A percentile compares a stretch with the other conserved stretches of the same genome.
Evolutionary conservation across 1,140 invertebrate species (phyloP).

Genomic region (Aleiodes sp.): DNA sequence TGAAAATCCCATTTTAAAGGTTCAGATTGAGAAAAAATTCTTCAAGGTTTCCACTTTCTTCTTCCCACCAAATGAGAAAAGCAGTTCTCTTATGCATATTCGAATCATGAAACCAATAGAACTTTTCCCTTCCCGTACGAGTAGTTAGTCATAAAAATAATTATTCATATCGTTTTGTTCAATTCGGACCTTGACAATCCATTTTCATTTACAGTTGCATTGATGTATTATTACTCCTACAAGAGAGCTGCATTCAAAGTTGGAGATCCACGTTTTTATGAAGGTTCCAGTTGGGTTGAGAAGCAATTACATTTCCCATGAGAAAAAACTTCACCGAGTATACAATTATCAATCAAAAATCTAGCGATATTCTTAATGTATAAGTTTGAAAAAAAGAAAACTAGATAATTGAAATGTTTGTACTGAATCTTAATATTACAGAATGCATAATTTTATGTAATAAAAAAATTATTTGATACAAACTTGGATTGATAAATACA

Average conservation of each 20-base stretch:
- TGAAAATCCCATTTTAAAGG: too few species aligned
- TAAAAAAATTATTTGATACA: slow-evolving; percentile 6
- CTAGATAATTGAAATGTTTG: too few species aligned
- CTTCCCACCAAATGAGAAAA: too few species aligned
- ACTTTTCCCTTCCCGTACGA: too few species aligned
- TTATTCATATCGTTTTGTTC: too few species aligned
- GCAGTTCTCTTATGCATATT: too few species aligned
- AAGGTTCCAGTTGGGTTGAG: slow-evolving; percentile 76
- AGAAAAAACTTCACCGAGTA: neutral
- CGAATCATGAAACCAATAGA: too few species aligned
- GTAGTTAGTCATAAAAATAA: too few species aligned
- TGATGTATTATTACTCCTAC: slow-evolving; percentile 79
- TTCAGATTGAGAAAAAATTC: too few species aligned
- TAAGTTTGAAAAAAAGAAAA: neutral
- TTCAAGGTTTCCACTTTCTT: too few species aligned
- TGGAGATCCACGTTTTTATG: slow-evolving; percentile 78
- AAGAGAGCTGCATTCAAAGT: slow-evolving; percentile 76
- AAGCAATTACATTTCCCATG: slow-evolving; percentile 58
- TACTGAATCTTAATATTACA: too few species aligned
- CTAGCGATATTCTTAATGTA: neutral
- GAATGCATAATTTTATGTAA: too few species aligned
- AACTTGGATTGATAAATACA: neutral
- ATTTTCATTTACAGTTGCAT: slow-evolving; percentile 69
- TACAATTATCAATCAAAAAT: neutral
- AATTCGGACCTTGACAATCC: neutral